A percentile compares a stretch with the other conserved stretches of the same genome.
These are phyloP conservation scores for Virgularia gustaviana DNA, from an alignment of 92 coral and sea anemone genomes.

Conservation along the genomic window DNA sequence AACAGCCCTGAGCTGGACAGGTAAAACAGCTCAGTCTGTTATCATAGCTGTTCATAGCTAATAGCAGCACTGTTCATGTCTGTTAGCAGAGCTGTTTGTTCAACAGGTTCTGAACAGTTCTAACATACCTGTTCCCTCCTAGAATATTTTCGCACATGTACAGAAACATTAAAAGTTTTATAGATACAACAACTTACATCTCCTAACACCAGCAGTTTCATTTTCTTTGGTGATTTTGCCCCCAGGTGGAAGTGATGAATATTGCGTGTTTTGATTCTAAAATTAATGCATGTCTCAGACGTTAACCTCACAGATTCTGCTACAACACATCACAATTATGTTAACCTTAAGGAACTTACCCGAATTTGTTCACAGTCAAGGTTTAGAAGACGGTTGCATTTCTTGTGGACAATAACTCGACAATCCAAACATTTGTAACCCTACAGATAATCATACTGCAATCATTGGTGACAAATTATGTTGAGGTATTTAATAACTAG, in stretches of 20 bases:
- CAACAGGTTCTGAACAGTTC: too few relatives aligned
- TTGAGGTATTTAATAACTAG: background rate
- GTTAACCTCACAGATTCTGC: background rate
- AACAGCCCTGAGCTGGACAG: too few relatives aligned
- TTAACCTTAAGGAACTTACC: conserved; percentile 14
- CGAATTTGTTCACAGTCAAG: conserved; percentile 82
- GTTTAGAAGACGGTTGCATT: conserved; percentile 89
- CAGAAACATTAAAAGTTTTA: background rate
- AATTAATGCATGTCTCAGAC: background rate
- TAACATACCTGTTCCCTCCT: too few relatives aligned
- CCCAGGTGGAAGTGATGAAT: conserved; percentile 92
- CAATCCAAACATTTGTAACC: conserved; percentile 98
- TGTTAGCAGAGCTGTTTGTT: too few relatives aligned
- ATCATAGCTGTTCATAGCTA: too few relatives aligned
- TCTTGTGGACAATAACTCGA: conserved; percentile 89
- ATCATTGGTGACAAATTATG: background rate
- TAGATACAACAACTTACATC: conserved; percentile 80
- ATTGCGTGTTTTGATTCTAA: conserved; percentile 60
- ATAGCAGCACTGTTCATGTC: too few relatives aligned
- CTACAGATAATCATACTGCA: conserved; percentile 35
- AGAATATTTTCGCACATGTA: too few relatives aligned
- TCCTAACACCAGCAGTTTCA: conserved; percentile 78
- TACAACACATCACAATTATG: background rate
- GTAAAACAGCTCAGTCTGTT: too few relatives aligned
- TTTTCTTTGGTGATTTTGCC: conserved; percentile 75